These are phyloP conservation scores for Pseudococcus viburni DNA, from an alignment of 2,888 invertebrate species.

Conservation along the genomic window DNA sequence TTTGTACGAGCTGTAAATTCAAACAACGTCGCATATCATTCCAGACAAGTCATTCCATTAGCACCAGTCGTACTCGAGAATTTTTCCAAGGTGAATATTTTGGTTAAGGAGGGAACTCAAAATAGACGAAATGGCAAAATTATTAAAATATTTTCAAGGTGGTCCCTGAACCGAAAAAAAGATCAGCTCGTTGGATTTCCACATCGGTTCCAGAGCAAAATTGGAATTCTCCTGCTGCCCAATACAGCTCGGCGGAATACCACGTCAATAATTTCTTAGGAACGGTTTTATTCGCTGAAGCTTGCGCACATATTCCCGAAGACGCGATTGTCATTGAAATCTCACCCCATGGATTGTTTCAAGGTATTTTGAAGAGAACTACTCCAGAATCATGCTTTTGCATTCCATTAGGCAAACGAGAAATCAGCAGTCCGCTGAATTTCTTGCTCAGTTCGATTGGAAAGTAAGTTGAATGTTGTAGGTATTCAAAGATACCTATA, in stretches of 20 bases:
- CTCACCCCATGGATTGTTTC: slow-evolving; percentile 77
- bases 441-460: slow-evolving; percentile 78
- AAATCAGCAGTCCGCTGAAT: slow-evolving; percentile 73
- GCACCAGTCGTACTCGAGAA: slow-evolving; percentile 69
- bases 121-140: background rate
- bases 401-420: slow-evolving; percentile 75
- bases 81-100: slow-evolving; percentile 27
- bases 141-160: slow-evolving; percentile 57
- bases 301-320: slow-evolving; percentile 75
- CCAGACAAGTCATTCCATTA: slow-evolving; percentile 71
- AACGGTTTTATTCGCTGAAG: slow-evolving; percentile 75
- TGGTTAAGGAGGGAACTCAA: background rate
- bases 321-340: slow-evolving; percentile 77
- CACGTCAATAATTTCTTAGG: slow-evolving; percentile 75
- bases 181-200: slow-evolving; percentile 75
- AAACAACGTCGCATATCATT: slow-evolving; percentile 70
- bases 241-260: slow-evolving; percentile 75
- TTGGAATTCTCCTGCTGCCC: slow-evolving; percentile 73
- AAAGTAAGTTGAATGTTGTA: slow-evolving; percentile 73
- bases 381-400: slow-evolving; percentile 73
- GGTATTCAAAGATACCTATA: background rate
- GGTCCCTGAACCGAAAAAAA: slow-evolving; percentile 71
- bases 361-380: slow-evolving; percentile 76
- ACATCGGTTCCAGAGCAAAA: slow-evolving; percentile 73
- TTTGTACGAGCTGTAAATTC: slow-evolving; percentile 69